These are phyloP conservation scores for Indicator indicator DNA, from an alignment of 2,113 vertebrate species.

Conservation along the genomic window DNA sequence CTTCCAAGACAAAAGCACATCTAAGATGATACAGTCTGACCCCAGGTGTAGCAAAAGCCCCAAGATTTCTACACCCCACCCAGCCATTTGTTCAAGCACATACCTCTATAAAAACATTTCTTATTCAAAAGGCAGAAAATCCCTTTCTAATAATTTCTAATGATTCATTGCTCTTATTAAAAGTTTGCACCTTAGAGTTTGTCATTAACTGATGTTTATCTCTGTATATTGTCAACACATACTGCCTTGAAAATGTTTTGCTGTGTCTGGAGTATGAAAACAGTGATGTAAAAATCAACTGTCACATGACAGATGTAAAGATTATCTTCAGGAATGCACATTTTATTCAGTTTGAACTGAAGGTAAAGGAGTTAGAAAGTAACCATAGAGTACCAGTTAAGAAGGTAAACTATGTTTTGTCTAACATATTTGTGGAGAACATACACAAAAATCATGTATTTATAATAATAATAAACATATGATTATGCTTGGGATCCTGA, in stretches of 20 bases:
- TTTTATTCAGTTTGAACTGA: constrained; percentile 23
- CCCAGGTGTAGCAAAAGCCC: neutral
- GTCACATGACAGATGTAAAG: neutral
- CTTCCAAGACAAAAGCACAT: neutral
- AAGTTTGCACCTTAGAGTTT: neutral
- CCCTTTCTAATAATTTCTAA: neutral
- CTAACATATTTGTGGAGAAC: constrained; percentile 36
- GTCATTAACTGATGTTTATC: constrained; percentile 18
- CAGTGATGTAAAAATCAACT: neutral
- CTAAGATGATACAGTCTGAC: neutral
- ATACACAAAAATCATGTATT: neutral
- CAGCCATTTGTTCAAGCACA: neutral
- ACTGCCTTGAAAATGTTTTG: constrained; percentile 5
- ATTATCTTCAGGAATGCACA: neutral
- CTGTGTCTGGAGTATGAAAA: neutral
- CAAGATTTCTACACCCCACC: neutral
- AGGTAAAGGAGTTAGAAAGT: neutral
- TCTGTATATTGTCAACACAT: neutral
- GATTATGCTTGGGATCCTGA: constrained; percentile 25
- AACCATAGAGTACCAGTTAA: neutral
- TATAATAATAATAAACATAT: constrained; percentile 26
- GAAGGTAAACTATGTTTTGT: constrained; percentile 36
- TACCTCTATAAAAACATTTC: neutral
- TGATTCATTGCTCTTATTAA: constrained; percentile 1
- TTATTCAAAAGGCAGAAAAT: neutral